These are phyloP conservation scores for Psococerastis gibbosa DNA, from an alignment of 2,888 invertebrate species.

Conservation along the genomic window DNA sequence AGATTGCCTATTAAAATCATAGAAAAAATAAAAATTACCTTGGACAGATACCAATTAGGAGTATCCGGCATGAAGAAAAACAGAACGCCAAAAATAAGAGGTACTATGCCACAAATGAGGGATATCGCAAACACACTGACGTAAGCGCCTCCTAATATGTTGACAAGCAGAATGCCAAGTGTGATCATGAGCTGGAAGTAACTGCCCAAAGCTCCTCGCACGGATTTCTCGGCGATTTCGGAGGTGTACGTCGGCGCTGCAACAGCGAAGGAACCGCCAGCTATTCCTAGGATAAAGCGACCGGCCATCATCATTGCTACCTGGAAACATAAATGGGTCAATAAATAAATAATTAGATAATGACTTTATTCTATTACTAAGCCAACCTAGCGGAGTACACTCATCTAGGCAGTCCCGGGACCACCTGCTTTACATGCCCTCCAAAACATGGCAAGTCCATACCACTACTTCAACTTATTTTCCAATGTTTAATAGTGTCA, in stretches of 20 bases:
- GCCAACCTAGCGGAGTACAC: no score
- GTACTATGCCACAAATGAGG: constrained; percentile 41
- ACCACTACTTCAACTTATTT: no score
- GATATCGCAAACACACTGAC: constrained; percentile 37
- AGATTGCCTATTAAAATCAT: no score
- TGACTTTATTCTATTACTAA: no score
- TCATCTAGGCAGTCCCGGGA: no score
- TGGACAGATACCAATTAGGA: constrained; percentile 49
- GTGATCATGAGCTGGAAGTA: constrained; percentile 77
- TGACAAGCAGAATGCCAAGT: constrained; percentile 63
- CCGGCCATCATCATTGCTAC: constrained; percentile 42
- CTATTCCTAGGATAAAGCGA: constrained; percentile 49
- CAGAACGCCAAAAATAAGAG: constrained; percentile 45
- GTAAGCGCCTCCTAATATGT: constrained; percentile 36
- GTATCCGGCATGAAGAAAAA: constrained; percentile 79
- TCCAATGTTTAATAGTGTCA: no score
- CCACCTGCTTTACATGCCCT: no score
- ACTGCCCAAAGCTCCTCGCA: constrained; percentile 68
- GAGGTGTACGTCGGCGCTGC: constrained; percentile 68
- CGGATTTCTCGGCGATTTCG: constrained; percentile 67
- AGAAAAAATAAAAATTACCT: no score
- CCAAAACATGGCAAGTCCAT: no score
- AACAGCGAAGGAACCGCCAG: constrained; percentile 64
- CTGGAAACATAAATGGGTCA: constrained; percentile 14
- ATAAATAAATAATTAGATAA: background rate